Evolutionary conservation across 53 echinoderm and acorn worm genomes (phyloP).

Genomic region (Apostichopus leukothele): DNA sequence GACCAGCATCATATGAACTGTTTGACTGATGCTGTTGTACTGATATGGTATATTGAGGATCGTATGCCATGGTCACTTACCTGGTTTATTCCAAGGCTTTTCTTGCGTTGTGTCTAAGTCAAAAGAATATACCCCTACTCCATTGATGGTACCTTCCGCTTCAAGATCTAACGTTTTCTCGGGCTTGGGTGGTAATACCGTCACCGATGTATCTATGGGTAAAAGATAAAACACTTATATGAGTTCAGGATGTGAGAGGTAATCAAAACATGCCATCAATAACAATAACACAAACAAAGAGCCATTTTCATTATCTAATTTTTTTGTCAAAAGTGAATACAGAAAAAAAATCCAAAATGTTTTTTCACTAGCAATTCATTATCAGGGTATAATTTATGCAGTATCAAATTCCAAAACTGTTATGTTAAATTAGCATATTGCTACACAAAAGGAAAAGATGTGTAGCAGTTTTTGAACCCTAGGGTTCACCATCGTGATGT

Average conservation of each 20-base stretch:
- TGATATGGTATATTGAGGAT: no score
- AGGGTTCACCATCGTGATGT: no score
- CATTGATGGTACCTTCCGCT: constrained; percentile 85
- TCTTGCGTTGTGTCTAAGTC: constrained; percentile 77
- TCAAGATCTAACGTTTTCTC: constrained; percentile 87
- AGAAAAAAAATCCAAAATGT: no score
- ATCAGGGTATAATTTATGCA: no score
- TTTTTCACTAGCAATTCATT: no score
- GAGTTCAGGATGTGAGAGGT: no score
- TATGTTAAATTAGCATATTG: no score
- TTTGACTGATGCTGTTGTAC: not conserved
- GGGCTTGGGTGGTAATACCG: constrained; percentile 57
- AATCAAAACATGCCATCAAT: no score
- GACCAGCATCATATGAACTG: no score
- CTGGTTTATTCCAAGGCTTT: constrained; percentile 97
- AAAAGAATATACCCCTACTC: constrained; percentile 83
- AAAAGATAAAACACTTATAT: not conserved
- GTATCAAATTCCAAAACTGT: no score
- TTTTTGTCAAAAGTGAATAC: not conserved
- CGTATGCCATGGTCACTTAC: constrained; percentile 40
- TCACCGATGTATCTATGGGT: constrained; percentile 31
- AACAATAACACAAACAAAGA: not conserved
- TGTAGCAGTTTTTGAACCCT: no score
- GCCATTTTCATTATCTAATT: not conserved
- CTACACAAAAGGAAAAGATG: no score